Evolutionary conservation across 2,888 invertebrate genomes (phyloP).

Genomic region (Sepiola atlantica): DNA sequence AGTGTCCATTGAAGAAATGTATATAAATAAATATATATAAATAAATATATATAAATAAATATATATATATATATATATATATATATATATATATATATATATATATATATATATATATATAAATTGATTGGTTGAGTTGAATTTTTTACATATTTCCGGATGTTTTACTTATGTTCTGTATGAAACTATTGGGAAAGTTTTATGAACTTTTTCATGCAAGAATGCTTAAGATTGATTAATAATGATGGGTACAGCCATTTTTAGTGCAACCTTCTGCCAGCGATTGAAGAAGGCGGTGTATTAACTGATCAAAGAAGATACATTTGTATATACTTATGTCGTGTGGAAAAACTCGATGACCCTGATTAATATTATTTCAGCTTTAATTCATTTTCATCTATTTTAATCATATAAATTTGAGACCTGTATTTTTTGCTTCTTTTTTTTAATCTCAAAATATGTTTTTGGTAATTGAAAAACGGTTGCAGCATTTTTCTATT

Average conservation of each 20-base stretch:
- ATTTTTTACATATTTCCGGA: neutral
- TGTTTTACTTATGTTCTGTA: neutral
- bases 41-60: too few relatives aligned
- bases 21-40: too few relatives aligned
- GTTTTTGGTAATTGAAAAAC: neutral
- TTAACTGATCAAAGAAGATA: neutral
- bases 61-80: too few relatives aligned
- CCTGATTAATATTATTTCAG: neutral
- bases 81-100: too few relatives aligned
- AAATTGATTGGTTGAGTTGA: neutral
- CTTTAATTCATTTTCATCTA: neutral
- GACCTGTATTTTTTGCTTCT: neutral
- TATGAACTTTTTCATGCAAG: neutral
- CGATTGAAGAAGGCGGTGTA: neutral
- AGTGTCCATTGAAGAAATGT: too few relatives aligned
- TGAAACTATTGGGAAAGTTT: neutral
- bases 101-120: too few relatives aligned
- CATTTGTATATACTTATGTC: neutral
- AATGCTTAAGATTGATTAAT: conserved; percentile 9
- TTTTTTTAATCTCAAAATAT: too few relatives aligned
- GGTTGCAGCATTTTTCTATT: neutral
- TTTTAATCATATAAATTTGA: neutral
- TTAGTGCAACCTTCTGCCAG: neutral
- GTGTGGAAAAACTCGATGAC: neutral
- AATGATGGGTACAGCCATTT: neutral